phyloP scores from a whole-genome alignment of 2,113 vertebrate genomes.

The Pedetes capensis region DNA sequence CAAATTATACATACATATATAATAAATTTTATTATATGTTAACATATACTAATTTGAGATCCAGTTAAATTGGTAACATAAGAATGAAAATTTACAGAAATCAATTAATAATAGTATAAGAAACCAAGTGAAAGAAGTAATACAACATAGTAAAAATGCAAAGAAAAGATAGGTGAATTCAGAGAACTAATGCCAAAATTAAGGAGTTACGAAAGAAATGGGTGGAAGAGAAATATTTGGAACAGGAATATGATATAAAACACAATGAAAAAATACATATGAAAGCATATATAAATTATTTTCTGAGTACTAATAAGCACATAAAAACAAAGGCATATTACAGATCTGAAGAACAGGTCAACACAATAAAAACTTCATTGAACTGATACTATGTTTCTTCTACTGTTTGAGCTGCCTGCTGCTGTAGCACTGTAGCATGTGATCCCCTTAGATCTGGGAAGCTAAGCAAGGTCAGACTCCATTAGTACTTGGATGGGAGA shows the following conservation, averaged over 20 bases:
- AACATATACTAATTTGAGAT: background rate
- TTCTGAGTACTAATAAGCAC: background rate
- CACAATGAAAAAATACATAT: too few relatives aligned
- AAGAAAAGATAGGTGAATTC: background rate
- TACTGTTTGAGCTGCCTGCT: too few relatives aligned
- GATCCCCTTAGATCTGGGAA: too few relatives aligned
- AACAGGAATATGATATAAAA: background rate
- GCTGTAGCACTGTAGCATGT: too few relatives aligned
- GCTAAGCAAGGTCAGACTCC: too few relatives aligned
- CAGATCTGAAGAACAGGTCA: background rate
- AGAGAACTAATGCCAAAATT: background rate
- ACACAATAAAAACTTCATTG: background rate
- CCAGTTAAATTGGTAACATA: background rate
- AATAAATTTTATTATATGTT: background rate
- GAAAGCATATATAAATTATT: background rate
- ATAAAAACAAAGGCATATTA: background rate
- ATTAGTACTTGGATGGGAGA: too few relatives aligned
- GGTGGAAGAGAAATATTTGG: background rate
- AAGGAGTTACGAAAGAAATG: background rate
- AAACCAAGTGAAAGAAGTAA: background rate
- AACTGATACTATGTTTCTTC: background rate
- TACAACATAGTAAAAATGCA: background rate
- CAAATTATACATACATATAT: background rate
- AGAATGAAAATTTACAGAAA: background rate
- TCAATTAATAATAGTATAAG: background rate